A percentile compares a stretch with the other conserved stretches of the same genome.
phyloP scores from a whole-genome alignment of 2,797 vertebrate species.

The Amblyopsis hoosieri region DNA sequence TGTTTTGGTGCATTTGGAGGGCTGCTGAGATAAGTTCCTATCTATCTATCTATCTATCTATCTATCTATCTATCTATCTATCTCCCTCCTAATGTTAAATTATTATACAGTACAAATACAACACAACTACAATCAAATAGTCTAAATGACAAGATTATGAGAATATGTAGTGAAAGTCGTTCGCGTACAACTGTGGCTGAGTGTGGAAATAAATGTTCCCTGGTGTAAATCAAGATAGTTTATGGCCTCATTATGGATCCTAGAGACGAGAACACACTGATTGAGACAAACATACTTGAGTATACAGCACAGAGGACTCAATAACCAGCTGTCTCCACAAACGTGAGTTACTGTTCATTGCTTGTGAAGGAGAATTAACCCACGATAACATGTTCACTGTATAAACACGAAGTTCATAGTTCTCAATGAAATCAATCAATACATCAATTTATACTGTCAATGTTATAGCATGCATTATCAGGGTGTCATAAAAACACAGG shows the following conservation, averaged over 20 bases:
- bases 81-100: background rate
- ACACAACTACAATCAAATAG: background rate
- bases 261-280: constrained; percentile 40
- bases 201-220: constrained; percentile 38
- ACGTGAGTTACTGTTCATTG: background rate
- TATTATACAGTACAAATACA: background rate
- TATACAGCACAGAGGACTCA: background rate
- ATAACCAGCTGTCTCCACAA: background rate
- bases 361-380: too few relatives aligned
- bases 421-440: too few relatives aligned
- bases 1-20: too few relatives aligned
- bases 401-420: background rate
- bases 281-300: constrained; percentile 42
- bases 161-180: background rate
- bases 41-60: too few relatives aligned
- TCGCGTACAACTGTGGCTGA: constrained; percentile 18
- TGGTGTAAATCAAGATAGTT: constrained; percentile 41
- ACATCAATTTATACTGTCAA: too few relatives aligned
- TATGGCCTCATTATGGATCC: constrained; percentile 50
- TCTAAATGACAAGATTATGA: background rate
- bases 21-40: too few relatives aligned
- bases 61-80: too few relatives aligned
- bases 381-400: too few relatives aligned
- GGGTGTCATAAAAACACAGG: too few relatives aligned
- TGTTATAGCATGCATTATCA: too few relatives aligned